Evolutionary conservation across 1,140 invertebrate genomes (phyloP), one percentile per base, ranked within the genome.

Genomic region (Orussus abietinus): DNA sequence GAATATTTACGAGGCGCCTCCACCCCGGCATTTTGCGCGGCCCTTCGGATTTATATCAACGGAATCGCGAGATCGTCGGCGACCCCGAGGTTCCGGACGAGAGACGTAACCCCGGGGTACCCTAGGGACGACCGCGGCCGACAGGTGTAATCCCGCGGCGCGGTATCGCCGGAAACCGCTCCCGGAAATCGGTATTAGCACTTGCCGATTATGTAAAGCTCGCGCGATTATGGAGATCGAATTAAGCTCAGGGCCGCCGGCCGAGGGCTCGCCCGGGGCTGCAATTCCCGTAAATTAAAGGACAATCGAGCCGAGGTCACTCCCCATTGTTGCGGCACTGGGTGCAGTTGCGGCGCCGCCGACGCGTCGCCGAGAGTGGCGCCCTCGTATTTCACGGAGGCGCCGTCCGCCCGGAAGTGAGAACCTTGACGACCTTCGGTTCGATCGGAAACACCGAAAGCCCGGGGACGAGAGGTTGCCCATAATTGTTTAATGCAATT

Each of bases 231-330:
- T 51, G 47, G 53, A 56, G 49, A 62, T 55, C 58, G 61, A 59
- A 62, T 65, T 58, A 58, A 62, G 55, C 53, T 55, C 57, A n/a
- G n/a, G 22, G 22, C 22, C n/a, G 22, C n/a, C 6, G 6, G 22
- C 22, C 22, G 22, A n/a, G 22, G n/a, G 22, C 22, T 7, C 22
- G n/a, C 22, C 39, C 26, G 18, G n/a, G 17, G 13, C 21, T 22
- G 60, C 59, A 60, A 62, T 65, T 62, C 57, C 55, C 61, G 59
- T 65, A 65, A 65, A 64, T 64, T 65, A 64, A 65, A 65, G 62
- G 59, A 65, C 62, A 62, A 65, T 62, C 59, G 62, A 65, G 60
- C 51, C 62, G 54, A 62, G 59, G 57, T 62, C 56, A 60, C 51
- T 56, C 53, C 53, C 55, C 21, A 66, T 66, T 66, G 58, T 66